These are phyloP conservation scores for Morpho deidamia DNA, from an alignment of 2,888 invertebrate species.

Conservation along the genomic window DNA sequence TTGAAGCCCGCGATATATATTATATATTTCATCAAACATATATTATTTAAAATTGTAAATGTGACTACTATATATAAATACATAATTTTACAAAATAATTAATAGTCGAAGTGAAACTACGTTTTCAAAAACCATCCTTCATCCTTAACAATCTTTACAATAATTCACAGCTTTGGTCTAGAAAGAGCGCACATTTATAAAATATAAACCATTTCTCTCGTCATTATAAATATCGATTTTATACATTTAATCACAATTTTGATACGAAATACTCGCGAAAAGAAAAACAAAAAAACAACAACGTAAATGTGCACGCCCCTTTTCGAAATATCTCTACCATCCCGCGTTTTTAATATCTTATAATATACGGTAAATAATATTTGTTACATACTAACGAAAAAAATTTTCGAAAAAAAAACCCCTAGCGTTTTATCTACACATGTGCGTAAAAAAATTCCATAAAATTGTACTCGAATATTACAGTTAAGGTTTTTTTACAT, in stretches of 20 bases:
- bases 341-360: conserved; percentile 40
- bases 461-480: conserved; percentile 31
- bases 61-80: too few relatives aligned
- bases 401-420: conserved; percentile 21
- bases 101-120: conserved; percentile 5
- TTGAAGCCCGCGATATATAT: too few relatives aligned
- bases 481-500: conserved; percentile 15
- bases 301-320: conserved; percentile 42
- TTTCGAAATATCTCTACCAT: conserved; percentile 37
- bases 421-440: conserved; percentile 32
- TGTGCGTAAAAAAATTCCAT: conserved; percentile 30
- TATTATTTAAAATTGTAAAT: too few relatives aligned
- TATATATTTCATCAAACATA: too few relatives aligned
- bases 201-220: conserved; percentile 37
- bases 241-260: conserved; percentile 30
- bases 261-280: conserved; percentile 15
- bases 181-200: conserved; percentile 53
- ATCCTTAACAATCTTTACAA: conserved; percentile 25
- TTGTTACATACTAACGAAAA: conserved; percentile 20
- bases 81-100: not conserved
- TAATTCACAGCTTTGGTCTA: conserved; percentile 75
- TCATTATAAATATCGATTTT: conserved; percentile 29
- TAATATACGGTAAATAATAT: conserved; percentile 42
- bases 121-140: conserved; percentile 2
- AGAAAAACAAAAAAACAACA: conserved; percentile 29